These are phyloP conservation scores for Hyperoodon ampullatus DNA, from an alignment of 2,113 vertebrate species.

Conservation along the genomic window DNA sequence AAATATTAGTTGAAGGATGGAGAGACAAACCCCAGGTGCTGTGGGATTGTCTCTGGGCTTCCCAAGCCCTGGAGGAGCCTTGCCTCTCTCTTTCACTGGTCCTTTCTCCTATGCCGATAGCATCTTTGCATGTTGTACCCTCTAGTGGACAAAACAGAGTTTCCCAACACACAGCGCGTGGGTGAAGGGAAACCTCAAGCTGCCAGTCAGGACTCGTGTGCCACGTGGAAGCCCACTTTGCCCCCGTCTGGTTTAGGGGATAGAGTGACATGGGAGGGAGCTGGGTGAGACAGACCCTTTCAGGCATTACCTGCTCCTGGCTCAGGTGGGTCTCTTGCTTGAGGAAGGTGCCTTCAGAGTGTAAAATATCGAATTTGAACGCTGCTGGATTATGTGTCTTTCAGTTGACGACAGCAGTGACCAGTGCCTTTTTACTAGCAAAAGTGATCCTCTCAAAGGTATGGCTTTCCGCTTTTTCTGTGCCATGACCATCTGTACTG, in stretches of 20 bases:
- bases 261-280: background rate
- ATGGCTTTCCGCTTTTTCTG: slow-evolving; percentile 51
- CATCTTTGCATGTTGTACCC: background rate
- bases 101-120: background rate
- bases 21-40: background rate
- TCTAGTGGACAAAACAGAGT: background rate
- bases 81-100: background rate
- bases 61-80: background rate
- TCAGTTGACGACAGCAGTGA: slow-evolving; percentile 94
- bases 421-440: slow-evolving; percentile 94
- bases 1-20: background rate
- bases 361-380: slow-evolving; percentile 41
- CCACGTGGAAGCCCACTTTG: background rate
- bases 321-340: background rate
- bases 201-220: rapidly evolving
- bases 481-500: background rate
- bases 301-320: background rate
- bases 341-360: background rate
- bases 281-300: background rate
- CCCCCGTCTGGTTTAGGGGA: rapidly evolving
- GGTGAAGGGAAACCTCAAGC: background rate
- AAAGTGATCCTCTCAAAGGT: slow-evolving; percentile 99
- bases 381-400: slow-evolving; percentile 79
- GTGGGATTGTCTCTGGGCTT: background rate
- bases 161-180: background rate